phyloP scores from a whole-genome alignment of 2,113 vertebrate species.

The Gobius niger region DNA sequence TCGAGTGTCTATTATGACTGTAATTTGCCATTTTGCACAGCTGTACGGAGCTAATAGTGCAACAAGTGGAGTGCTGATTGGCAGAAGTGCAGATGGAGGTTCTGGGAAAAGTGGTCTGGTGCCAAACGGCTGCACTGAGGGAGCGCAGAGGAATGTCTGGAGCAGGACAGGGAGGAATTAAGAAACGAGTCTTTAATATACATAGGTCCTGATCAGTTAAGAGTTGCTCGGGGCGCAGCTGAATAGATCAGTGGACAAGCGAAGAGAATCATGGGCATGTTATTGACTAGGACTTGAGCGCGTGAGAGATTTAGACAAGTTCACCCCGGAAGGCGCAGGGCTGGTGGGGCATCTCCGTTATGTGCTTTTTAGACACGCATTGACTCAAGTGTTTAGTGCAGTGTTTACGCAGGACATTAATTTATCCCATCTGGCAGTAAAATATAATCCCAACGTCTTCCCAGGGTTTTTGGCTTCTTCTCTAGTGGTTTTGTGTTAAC shows the following conservation, averaged over 20 bases:
- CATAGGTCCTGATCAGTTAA: conserved; percentile 32
- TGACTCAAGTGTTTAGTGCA: conserved; percentile 44
- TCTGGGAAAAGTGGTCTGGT: conserved; percentile 68
- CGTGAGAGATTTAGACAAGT: conserved; percentile 46
- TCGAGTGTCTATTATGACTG: background rate
- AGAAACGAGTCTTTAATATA: conserved; percentile 42
- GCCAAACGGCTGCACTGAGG: conserved; percentile 65
- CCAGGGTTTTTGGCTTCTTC: conserved; percentile 59
- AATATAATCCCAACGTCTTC: conserved; percentile 52
- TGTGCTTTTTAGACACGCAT: conserved; percentile 13
- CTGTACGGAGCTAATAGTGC: background rate
- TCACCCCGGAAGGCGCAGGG: conserved; percentile 27
- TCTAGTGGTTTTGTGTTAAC: conserved; percentile 35
- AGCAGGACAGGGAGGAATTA: conserved; percentile 58
- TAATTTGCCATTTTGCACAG: background rate
- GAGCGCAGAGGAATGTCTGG: conserved; percentile 72
- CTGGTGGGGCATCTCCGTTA: conserved; percentile 29
- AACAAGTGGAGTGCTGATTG: conserved; percentile 26
- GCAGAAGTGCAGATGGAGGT: conserved; percentile 48
- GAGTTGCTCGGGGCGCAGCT: conserved; percentile 46
- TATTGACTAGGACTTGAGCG: conserved; percentile 30
- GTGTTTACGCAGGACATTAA: conserved; percentile 62
- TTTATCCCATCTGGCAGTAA: conserved; percentile 69
- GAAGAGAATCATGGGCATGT: conserved; percentile 27
- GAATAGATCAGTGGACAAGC: conserved; percentile 42